Evolutionary conservation across 1,140 invertebrate genomes (phyloP).

Genomic region (Drosophila trapezifrons): DNA sequence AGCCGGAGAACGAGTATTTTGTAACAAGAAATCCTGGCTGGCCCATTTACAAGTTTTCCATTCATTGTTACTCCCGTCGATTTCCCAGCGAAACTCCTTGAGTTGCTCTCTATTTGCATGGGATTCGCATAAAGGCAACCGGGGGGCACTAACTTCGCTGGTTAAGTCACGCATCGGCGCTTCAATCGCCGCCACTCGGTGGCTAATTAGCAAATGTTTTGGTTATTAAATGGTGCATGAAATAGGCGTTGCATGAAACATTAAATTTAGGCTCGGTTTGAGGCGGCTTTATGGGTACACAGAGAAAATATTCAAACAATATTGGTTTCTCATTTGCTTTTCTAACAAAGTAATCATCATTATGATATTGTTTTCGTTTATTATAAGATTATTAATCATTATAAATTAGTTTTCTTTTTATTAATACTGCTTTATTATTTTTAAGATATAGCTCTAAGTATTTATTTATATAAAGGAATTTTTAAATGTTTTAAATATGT

Average conservation of each 20-base stretch:
- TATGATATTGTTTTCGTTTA: too few relatives aligned
- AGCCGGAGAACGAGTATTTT: constrained; percentile 50
- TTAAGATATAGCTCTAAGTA: too few relatives aligned
- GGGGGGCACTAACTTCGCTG: constrained; percentile 29
- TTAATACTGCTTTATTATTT: neutral
- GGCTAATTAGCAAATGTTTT: constrained; percentile 55
- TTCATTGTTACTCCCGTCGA: constrained; percentile 26
- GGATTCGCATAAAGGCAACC: constrained; percentile 54
- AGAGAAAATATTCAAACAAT: neutral
- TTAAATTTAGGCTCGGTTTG: constrained; percentile 8
- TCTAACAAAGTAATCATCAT: too few relatives aligned
- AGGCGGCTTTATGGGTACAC: neutral
- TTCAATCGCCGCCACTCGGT: constrained; percentile 32
- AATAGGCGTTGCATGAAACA: constrained; percentile 23
- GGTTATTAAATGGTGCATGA: constrained; percentile 60
- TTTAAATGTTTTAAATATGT: too few relatives aligned
- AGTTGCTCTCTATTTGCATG: constrained; percentile 68
- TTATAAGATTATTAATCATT: too few relatives aligned
- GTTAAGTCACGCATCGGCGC: constrained; percentile 47
- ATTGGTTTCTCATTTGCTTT: neutral
- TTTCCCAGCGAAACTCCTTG: constrained; percentile 4
- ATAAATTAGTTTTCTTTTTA: neutral
- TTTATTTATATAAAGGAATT: too few relatives aligned
- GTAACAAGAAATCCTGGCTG: constrained; percentile 78
- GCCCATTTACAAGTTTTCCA: constrained; percentile 65